Evolutionary conservation across 2,113 vertebrate genomes (phyloP), one percentile per base, ranked within the genome.

Genomic region (Malaclemys terrapin): DNA sequence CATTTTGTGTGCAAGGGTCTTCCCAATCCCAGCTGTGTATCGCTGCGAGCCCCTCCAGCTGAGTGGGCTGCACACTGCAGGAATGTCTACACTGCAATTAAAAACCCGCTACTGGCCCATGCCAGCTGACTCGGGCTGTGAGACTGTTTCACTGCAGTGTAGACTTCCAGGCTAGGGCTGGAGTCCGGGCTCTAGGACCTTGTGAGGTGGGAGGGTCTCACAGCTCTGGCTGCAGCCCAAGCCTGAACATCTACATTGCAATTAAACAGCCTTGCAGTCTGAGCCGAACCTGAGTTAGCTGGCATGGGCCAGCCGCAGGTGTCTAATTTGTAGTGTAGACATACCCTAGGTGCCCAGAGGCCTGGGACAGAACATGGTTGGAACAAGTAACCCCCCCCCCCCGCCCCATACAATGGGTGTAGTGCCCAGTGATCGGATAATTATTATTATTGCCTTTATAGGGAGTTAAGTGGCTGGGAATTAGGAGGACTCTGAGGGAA

Each of bases 391-490:
- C 78, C 90, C 84, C 59, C 4, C 45, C 0, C 0, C 7, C 72
- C n/a, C 79, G 25, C 65, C 19, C 0, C 1, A 49, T 13, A 75
- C 80, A 0, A 80, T 84, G 75, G 27, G 47, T 85, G 69, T 79
- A 59, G 82, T 38, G 10, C 72, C 45, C 35, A 50, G 49, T 14
- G 11, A 8, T 0, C 47, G 72, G 83, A 69, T 54, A 47, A 89
- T 4, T 8, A 9, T 1, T 0, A 56, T 3, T 10, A 87, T 42
- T 24, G 78, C 47, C 0, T 5, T 3, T 78, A 65, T 3, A 62
- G 17, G 47, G 53, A 10, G 94, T 87, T 81, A 65, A 45, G 29
- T 0, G 52, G 4, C 0, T 52, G 31, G 12, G 78, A 84, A 6
- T 24, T n/a, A 5, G 72, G 86, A 91, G 59, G 53, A 62, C 54